Evolutionary conservation across 2,888 invertebrate genomes (phyloP).

Genomic region (Willowsia nigromaculata): DNA sequence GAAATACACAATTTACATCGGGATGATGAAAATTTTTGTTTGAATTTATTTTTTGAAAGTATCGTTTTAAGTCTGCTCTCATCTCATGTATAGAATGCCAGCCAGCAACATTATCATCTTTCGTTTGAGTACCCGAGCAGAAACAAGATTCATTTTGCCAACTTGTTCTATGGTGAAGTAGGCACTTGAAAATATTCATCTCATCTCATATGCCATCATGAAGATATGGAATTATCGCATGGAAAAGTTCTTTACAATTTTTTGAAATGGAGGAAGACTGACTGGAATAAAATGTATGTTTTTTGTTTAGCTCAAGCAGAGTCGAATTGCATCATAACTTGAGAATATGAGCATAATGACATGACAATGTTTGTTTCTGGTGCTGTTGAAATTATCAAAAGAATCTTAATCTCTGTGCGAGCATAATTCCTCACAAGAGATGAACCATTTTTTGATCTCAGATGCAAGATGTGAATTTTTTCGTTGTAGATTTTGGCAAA

Average conservation of each 20-base stretch:
- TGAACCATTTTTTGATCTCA: too few species aligned
- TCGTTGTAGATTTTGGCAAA: background rate
- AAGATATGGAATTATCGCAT: too few species aligned
- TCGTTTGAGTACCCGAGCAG: background rate
- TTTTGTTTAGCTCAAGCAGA: background rate
- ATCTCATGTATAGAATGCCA: constrained; percentile 24
- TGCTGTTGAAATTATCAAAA: background rate
- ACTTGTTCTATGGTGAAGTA: constrained; percentile 33
- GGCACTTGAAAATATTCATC: constrained; percentile 36
- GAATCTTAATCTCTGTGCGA: background rate
- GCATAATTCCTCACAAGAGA: background rate
- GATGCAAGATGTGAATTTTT: too few species aligned
- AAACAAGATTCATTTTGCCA: background rate
- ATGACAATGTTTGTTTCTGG: constrained; percentile 28
- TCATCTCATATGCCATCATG: background rate
- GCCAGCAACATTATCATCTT: constrained; percentile 3
- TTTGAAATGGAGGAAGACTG: background rate
- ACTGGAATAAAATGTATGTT: constrained; percentile 7
- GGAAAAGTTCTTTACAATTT: background rate
- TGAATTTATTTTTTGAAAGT: too few species aligned
- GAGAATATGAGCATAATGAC: background rate
- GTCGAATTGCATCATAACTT: constrained; percentile 3
- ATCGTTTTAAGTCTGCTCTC: too few species aligned
- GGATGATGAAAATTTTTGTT: too few species aligned
- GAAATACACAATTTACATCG: too few species aligned